Evolutionary conservation across 2,797 vertebrate genomes (phyloP), one percentile per base, ranked within the genome.

Genomic region (Chaenodraco wilsoni): DNA sequence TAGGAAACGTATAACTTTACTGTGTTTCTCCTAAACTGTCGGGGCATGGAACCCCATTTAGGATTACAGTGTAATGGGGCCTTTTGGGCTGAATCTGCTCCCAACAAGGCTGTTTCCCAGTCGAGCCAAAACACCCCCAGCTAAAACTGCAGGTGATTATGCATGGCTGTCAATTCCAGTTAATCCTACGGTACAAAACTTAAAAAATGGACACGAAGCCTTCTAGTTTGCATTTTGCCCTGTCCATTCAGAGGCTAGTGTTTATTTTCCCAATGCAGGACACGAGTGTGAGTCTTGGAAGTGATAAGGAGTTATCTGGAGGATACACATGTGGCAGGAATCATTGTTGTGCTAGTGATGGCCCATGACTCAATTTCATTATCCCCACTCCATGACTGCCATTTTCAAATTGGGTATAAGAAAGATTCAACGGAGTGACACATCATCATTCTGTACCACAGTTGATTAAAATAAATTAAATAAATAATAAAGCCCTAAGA

Each of bases 81-180:
- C 92, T 89, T 88, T 77, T 84, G 86, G 85, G 58, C 80, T 76
- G 83, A 91, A 84, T 90, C 83, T 89, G 79, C 72, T 84, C 80
- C 89, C 85, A 86, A 93, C 91, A 90, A 90, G 86, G 65, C 78
- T 64, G 80, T 88, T 89, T 91, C 82, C 65, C 33, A 50, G 71
- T 65, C 41, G 69, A 87, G 89, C 88, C 90, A 89, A 87, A 81
- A 58, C 85, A 75, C 89, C 85, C 77, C 83, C 31, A 87, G 91
- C 87, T 82, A 83, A 89, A 92, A 89, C 83, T 86, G 87, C 86
- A 88, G 90, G 89, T 92, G 90, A 95, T 94, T 94, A 92, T 92
- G 91, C 92, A 94, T 61, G 90, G 82, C 84, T 93, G 92, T 95
- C 92, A 91, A 79, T 92, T 93, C 90, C 87, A 90, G 92, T 94